These are phyloP conservation scores for Chironomus tepperi DNA, from an alignment of 1,140 invertebrate species.

Conservation along the genomic window DNA sequence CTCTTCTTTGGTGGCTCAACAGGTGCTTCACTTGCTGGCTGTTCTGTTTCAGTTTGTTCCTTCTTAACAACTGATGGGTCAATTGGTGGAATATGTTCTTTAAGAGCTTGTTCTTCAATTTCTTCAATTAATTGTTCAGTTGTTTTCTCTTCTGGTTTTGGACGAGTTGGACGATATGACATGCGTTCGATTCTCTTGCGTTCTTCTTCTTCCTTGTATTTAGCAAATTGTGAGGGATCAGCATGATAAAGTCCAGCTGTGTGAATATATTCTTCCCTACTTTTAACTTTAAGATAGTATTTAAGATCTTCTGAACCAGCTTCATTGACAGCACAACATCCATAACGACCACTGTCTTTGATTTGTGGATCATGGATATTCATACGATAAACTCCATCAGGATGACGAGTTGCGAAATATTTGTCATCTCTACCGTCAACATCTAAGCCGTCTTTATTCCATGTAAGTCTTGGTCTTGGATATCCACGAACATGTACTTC, in stretches of 20 bases:
- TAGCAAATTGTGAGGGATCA: conserved; percentile 13
- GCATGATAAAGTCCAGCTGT: conserved; percentile 15
- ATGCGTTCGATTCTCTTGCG: not conserved
- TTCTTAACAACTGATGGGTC: not conserved
- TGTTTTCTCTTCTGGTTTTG: not conserved
- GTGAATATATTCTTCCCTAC: conserved; percentile 5
- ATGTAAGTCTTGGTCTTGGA: conserved; percentile 35
- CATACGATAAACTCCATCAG: conserved; percentile 42
- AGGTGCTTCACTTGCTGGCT: not conserved
- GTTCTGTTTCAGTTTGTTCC: not conserved
- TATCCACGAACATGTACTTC: conserved; percentile 37
- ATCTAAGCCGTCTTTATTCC: conserved; percentile 37
- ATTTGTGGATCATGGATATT: conserved; percentile 49
- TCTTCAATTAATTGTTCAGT: not conserved
- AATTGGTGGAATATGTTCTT: not conserved
- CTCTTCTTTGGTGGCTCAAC: not conserved
- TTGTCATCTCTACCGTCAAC: conserved; percentile 36
- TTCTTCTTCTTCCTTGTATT: conserved; percentile 21
- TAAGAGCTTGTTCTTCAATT: not conserved
- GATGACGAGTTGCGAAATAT: conserved; percentile 39
- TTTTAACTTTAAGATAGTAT: conserved; percentile 18
- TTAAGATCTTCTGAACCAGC: conserved; percentile 49
- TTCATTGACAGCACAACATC: conserved; percentile 52
- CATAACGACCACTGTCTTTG: conserved; percentile 52
- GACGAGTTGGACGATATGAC: not conserved